Base-by-base conservation (phyloP, 2,888 invertebrate species). In the Chrysolina haemoptera region DNA sequence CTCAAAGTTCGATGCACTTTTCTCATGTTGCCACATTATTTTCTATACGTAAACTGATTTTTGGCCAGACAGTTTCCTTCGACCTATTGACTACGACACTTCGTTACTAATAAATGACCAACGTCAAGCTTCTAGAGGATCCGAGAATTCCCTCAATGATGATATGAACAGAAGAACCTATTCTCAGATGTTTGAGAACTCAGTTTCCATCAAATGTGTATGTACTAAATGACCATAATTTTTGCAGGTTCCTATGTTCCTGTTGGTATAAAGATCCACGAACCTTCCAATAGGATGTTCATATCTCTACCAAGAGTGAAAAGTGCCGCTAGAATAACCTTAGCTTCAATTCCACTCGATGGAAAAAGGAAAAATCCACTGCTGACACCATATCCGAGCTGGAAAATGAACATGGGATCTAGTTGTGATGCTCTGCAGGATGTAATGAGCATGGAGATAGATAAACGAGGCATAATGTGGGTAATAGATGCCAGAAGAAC, bases 401-500 rank as follows among this genome's bases (percentile, higher is more conserved):
- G 93, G 93, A 89, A 87, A 12, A 90, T 91, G 88, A 93, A 93
- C 83, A 87, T 88, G 41, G 80, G 91, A 65, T 92, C 27, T 1
- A 20, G 4, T 55, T 68, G 68, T 86, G 85, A 87, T 35, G 90
- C 92, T 10, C 88, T 94, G 74, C 94, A 94, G 84, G 92, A 91
- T 81, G 92, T 94, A 43, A 92, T 93, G 85, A 92, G 92, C 79
- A 89, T 94, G 84, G 93, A 94, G 83, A 91, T 94, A 74, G 94
- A 94, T 85, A 90, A 90, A 9, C 89, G 90, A 75, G 93, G 93
- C 10, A 86, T 93, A 10, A 91, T 94, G 91, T 92, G 92, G 90
- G 89, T 90, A 22, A 88, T 92, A 67, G 93, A 93, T 78, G 91
- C 91, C 71, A 93, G 93, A 0, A 88, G 92, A 71, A 89, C 91